Evolutionary conservation across 2,888 invertebrate species (phyloP).

Genomic region (Euzetes globulus): DNA sequence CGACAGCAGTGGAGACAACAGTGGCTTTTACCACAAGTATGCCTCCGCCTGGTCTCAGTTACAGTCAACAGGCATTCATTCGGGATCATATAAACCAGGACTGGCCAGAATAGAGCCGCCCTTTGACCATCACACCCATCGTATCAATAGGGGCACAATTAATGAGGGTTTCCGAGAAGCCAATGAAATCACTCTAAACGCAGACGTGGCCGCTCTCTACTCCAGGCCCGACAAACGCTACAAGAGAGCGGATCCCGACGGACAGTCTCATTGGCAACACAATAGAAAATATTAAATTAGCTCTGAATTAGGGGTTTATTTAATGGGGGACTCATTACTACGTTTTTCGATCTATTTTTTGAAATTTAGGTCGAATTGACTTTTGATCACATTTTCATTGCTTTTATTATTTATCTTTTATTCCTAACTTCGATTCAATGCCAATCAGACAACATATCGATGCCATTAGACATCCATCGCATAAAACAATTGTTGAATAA

Average conservation of each 20-base stretch:
- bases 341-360: not conserved
- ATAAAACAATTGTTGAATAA: constrained; percentile 14
- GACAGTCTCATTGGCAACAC: constrained; percentile 28
- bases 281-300: constrained; percentile 27
- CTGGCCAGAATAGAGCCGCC: constrained; percentile 10
- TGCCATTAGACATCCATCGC: constrained; percentile 21
- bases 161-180: constrained; percentile 38
- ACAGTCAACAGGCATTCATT: constrained; percentile 31
- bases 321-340: not conserved
- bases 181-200: constrained; percentile 36
- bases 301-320: constrained; percentile 12
- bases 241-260: constrained; percentile 22
- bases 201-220: constrained; percentile 37
- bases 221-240: constrained; percentile 33
- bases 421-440: not conserved
- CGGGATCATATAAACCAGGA: constrained; percentile 37
- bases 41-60: constrained; percentile 67
- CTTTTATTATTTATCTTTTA: constrained; percentile 7
- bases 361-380: not conserved
- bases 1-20: constrained; percentile 44
- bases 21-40: constrained; percentile 76
- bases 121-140: not conserved
- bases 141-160: constrained; percentile 20
- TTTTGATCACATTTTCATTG: not conserved
- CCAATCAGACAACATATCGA: constrained; percentile 18